These are phyloP conservation scores for Tympanoctomys barrerae DNA, from an alignment of 2,797 vertebrate species.

Conservation along the genomic window DNA sequence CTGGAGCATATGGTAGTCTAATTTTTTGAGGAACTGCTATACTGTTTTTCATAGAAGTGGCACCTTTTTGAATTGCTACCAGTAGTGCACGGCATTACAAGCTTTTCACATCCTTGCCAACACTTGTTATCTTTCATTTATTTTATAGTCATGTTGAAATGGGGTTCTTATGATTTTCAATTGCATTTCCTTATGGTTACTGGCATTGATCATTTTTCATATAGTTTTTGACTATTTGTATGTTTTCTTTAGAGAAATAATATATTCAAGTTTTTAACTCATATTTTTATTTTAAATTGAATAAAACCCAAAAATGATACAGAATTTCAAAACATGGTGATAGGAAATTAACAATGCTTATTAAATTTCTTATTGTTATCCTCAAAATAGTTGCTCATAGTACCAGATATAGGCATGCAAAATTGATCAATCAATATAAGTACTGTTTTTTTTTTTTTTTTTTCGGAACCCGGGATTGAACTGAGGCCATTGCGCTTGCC, in stretches of 20 bases:
- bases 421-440: too few relatives aligned
- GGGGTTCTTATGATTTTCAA: not conserved
- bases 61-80: not conserved
- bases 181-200: not conserved
- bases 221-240: not conserved
- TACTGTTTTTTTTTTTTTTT: too few relatives aligned
- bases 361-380: too few relatives aligned
- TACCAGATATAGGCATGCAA: too few relatives aligned
- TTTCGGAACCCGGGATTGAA: too few relatives aligned
- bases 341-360: too few relatives aligned
- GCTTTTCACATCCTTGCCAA: not conserved
- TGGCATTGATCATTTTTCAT: not conserved
- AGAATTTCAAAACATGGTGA: too few relatives aligned
- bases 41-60: not conserved
- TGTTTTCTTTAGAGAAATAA: not conserved
- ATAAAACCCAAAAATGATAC: too few relatives aligned
- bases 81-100: not conserved
- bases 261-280: not conserved
- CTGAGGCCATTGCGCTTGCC: too few relatives aligned
- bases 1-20: not conserved
- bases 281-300: not conserved
- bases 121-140: not conserved
- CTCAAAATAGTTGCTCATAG: too few relatives aligned
- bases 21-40: not conserved
- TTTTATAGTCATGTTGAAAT: not conserved